Evolutionary conservation across 2,797 vertebrate genomes (phyloP).

Genomic region (Oreochromis grahami): DNA sequence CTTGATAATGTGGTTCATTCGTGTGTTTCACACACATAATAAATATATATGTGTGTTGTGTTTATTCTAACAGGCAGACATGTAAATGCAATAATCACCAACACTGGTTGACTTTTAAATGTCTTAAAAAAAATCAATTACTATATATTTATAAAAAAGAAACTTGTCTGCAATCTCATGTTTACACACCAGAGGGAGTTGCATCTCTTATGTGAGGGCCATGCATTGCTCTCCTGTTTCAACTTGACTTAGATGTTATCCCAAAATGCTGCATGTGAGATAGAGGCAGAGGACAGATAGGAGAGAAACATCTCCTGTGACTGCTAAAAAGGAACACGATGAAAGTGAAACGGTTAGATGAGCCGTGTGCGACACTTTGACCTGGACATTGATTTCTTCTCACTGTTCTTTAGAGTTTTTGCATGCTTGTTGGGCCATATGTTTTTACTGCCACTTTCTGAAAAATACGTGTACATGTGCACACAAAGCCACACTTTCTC

Average conservation of each 20-base stretch:
- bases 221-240: neutral
- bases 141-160: neutral
- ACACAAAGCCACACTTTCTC: neutral
- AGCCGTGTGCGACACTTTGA: slow-evolving; percentile 39
- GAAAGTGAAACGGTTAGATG: slow-evolving; percentile 29
- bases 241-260: slow-evolving; percentile 7
- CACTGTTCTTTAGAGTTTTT: slow-evolving; percentile 10
- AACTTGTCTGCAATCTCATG: neutral
- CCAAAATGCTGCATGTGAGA: neutral
- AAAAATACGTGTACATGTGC: neutral
- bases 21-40: neutral
- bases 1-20: neutral
- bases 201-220: neutral
- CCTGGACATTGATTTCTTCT: slow-evolving; percentile 16
- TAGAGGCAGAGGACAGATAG: neutral
- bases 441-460: slow-evolving; percentile 1
- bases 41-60: neutral
- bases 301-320: neutral
- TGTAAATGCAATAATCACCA: neutral
- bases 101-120: neutral
- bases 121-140: neutral
- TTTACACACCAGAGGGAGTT: slow-evolving; percentile 42
- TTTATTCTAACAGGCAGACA: neutral
- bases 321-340: neutral
- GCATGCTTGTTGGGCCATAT: slow-evolving; percentile 43